phyloP scores from a whole-genome alignment of 2,113 vertebrate species.

The Albula glossodonta region DNA sequence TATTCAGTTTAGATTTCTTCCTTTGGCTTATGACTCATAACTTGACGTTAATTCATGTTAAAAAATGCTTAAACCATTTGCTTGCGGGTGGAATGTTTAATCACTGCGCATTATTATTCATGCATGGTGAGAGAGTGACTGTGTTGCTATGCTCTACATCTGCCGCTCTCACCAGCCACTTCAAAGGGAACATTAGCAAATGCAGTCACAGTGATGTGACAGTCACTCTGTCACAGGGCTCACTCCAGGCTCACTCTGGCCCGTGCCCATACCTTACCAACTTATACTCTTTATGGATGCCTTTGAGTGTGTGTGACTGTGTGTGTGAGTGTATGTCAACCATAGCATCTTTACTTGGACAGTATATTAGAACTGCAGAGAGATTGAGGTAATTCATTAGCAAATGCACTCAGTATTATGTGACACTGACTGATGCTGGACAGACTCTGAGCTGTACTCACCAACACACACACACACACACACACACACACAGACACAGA shows the following conservation, averaged over 20 bases:
- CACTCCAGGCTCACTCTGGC: background rate
- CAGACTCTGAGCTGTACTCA: no score
- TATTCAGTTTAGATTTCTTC: slow-evolving; percentile 32
- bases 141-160: slow-evolving; percentile 36
- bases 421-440: no score
- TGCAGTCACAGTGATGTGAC: background rate
- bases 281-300: background rate
- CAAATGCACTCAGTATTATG: no score
- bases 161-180: slow-evolving; percentile 42
- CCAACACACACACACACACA: no score
- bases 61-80: slow-evolving; percentile 34
- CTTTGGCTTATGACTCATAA: slow-evolving; percentile 34
- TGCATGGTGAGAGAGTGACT: slow-evolving; percentile 28
- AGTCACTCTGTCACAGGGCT: background rate
- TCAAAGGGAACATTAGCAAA: slow-evolving; percentile 17
- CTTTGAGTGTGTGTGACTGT: background rate
- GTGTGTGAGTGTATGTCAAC: background rate
- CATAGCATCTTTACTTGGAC: no score
- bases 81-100: slow-evolving; percentile 46
- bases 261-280: no score
- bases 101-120: slow-evolving; percentile 38
- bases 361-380: no score
- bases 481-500: no score
- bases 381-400: no score
- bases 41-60: slow-evolving; percentile 36